Percentiles rank a stretch among this genome's conserved stretches.
Conservation (phyloP, 1,140 invertebrate genomes). For the Araneus ventricosus region DNA sequence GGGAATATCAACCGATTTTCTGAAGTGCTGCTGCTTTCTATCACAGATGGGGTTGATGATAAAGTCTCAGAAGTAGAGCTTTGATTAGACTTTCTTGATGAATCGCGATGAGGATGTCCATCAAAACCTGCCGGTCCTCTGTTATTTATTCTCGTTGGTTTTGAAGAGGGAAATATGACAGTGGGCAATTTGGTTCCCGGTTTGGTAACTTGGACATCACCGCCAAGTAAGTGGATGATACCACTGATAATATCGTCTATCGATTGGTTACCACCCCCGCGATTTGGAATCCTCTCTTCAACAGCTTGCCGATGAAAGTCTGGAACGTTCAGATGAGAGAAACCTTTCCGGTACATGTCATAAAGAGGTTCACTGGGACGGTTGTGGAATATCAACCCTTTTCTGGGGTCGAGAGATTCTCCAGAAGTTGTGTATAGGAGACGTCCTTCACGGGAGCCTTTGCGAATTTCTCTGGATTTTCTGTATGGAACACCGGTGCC, state of each 20-base stretch:
- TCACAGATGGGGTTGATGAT: constrained; percentile 51
- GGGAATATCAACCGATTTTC: constrained; percentile 41
- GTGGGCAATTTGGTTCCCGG: constrained; percentile 77
- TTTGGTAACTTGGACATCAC: constrained; percentile 87
- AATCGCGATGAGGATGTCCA: constrained; percentile 30
- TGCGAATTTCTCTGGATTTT: constrained; percentile 62
- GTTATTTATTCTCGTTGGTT: constrained; percentile 88
- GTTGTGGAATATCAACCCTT: constrained; percentile 59
- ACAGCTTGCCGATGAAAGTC: constrained; percentile 73
- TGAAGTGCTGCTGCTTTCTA: background rate
- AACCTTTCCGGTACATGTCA: constrained; percentile 69
- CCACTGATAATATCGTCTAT: constrained; percentile 91
- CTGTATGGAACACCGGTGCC: background rate
- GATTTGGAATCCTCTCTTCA: constrained; percentile 46
- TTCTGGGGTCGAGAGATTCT: constrained; percentile 42
- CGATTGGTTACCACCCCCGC: constrained; percentile 70
- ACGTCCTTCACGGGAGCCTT: constrained; percentile 13
- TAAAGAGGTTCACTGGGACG: constrained; percentile 61
- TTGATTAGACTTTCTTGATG: constrained; percentile 28
- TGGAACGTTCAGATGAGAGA: constrained; percentile 64
- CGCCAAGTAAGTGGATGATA: constrained; percentile 92
- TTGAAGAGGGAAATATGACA: constrained; percentile 81
- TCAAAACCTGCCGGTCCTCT: constrained; percentile 84
- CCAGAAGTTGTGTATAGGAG: constrained; percentile 48
- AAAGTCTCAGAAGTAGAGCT: background rate